These are phyloP conservation scores for Popillia japonica DNA, from an alignment of 1,140 invertebrate genomes.

Conservation along the genomic window DNA sequence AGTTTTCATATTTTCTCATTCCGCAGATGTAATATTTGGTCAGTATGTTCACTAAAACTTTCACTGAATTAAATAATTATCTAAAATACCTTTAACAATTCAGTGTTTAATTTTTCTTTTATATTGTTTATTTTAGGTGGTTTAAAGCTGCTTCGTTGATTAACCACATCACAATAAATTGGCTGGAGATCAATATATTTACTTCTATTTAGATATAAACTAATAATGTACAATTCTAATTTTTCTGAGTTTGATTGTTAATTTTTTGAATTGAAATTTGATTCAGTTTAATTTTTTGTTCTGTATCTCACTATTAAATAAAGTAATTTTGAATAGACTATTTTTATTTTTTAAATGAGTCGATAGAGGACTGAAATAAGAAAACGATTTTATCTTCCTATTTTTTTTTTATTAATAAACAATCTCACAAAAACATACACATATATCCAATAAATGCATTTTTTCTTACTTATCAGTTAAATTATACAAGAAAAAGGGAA, in stretches of 20 bases:
- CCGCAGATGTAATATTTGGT: constrained; percentile 11
- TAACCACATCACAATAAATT: neutral
- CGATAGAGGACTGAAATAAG: too few relatives aligned
- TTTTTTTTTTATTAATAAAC: constrained; percentile 25
- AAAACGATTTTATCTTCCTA: too few relatives aligned
- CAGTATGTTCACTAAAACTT: neutral
- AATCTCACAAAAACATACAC: constrained; percentile 28
- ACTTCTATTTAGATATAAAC: too few relatives aligned
- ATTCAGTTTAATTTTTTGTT: too few relatives aligned
- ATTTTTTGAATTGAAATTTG: too few relatives aligned
- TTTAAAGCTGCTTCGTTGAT: constrained; percentile 54
- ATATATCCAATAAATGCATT: constrained; percentile 21
- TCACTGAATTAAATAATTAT: neutral
- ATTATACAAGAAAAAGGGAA: neutral
- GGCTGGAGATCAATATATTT: neutral
- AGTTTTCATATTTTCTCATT: constrained; percentile 27
- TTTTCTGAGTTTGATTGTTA: too few relatives aligned
- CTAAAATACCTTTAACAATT: too few relatives aligned
- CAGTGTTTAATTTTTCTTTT: constrained; percentile 5
- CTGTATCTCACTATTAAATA: too few relatives aligned
- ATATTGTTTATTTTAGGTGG: constrained; percentile 47
- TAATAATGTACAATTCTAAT: too few relatives aligned
- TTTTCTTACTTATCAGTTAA: neutral
- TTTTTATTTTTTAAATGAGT: too few relatives aligned
- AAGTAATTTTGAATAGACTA: too few relatives aligned